Base-by-base conservation (phyloP, 2,888 invertebrate species). In the Apoda limacodes region DNA sequence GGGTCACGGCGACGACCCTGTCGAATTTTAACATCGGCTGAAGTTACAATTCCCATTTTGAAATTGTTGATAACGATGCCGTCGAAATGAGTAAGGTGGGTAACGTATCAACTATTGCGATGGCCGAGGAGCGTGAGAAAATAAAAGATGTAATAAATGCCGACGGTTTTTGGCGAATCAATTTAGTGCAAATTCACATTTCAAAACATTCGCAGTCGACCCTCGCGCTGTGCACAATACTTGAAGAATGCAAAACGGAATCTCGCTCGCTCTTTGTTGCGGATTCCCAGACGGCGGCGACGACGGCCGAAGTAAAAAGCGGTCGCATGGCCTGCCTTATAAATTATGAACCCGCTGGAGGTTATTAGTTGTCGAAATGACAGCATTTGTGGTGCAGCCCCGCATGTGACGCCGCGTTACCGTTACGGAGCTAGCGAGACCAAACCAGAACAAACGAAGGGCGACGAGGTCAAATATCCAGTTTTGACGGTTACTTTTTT, bases 271-370 rank as follows among this genome's bases (percentile, higher is more conserved):
- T 65, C 78, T 75, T 75, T 71, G 76, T 70, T 64, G 62, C 62
- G 58, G 78, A 80, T 80, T 78, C 80, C 70, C 80, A 80, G 80
- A 80, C 80, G 64, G 60, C 65, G 66, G 56, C 60, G 58, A 52
- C 53, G 55, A 46, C 50, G 50, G 46, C 25, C 36, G 52, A 56
- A 50, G 69, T 64, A 80, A 80, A 80, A 80, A 78, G 74, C 68
- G 63, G 68, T 64, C 69, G 62, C 61, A 60, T 60, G 55, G 52
- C 53, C 64, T 59, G 62, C 62, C 67, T 65, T 66, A 61, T 69
- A 74, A 69, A 74, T 74, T 68, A 70, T 69, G 62, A 68, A 53
- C 60, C 54, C 51, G 49, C 43, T 32, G 49, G 51, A 54, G 59
- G 61, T 65, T 69, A 74, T 72, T 70, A 69, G 70, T 64, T 59